Evolutionary conservation across 2,797 vertebrate genomes (phyloP).

Genomic region (Aphelocoma californica): DNA sequence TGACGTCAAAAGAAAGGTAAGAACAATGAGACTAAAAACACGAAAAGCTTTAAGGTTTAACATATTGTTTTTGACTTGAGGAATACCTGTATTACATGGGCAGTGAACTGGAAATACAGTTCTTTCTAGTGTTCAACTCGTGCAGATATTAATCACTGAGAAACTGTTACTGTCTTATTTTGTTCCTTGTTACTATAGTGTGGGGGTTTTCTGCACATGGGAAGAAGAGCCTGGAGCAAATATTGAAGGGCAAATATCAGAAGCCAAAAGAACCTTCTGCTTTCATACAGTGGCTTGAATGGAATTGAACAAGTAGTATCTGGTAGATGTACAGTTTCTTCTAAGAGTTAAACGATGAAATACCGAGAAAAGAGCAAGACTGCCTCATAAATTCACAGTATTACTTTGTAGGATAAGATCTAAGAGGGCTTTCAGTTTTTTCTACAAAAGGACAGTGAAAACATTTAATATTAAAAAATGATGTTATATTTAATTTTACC

Average conservation of each 20-base stretch:
- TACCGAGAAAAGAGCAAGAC: neutral
- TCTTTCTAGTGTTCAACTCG: neutral
- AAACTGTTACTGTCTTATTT: neutral
- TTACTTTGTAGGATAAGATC: neutral
- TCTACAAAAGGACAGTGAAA: neutral
- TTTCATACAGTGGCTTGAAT: neutral
- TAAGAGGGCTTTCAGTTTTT: neutral
- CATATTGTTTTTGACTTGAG: neutral
- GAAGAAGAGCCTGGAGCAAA: neutral
- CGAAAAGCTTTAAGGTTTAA: neutral
- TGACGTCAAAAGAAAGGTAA: slow-evolving; percentile 99
- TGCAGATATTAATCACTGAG: neutral
- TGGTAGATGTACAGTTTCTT: neutral
- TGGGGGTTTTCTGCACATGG: neutral
- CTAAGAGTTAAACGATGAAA: neutral
- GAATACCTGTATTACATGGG: neutral
- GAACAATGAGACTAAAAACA: slow-evolving; percentile 17
- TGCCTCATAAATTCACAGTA: neutral
- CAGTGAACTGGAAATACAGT: neutral
- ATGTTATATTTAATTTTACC: neutral
- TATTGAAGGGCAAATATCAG: neutral
- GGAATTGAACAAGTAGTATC: neutral
- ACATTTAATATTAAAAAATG: neutral
- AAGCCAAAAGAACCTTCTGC: neutral
- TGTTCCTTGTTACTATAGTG: neutral